phyloP scores from a whole-genome alignment of 2,797 vertebrate genomes.

The Oreonectes daqikongensis region DNA sequence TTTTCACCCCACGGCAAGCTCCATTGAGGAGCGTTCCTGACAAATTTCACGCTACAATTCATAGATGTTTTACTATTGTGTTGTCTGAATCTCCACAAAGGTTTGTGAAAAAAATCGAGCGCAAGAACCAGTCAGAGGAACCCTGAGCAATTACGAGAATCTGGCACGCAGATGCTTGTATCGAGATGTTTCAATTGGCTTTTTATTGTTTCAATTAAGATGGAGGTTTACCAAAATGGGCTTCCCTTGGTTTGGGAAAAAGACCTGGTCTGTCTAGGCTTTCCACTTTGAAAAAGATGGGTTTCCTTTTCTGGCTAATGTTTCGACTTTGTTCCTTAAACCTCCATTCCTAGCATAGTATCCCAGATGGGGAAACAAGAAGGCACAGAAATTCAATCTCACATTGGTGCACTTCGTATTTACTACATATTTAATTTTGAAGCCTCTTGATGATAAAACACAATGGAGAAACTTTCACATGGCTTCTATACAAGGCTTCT shows the following conservation, averaged over 20 bases:
- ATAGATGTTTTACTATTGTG: not conserved
- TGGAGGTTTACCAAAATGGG: constrained; percentile 62
- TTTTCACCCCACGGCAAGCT: constrained; percentile 43
- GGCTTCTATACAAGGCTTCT: not conserved
- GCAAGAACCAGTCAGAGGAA: constrained; percentile 31
- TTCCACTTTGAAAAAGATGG: constrained; percentile 44
- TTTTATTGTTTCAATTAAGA: constrained; percentile 65
- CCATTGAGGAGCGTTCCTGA: constrained; percentile 40
- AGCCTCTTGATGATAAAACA: not conserved
- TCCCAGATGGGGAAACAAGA: not conserved
- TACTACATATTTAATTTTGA: not conserved
- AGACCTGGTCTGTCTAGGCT: constrained; percentile 48
- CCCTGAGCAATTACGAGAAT: constrained; percentile 52
- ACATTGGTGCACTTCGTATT: not conserved
- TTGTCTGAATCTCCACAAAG: not conserved
- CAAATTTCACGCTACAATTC: constrained; percentile 28
- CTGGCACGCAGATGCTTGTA: constrained; percentile 61
- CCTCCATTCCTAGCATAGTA: constrained; percentile 20
- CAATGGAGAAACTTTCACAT: not conserved
- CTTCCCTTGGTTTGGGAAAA: constrained; percentile 62
- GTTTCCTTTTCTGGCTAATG: constrained; percentile 46
- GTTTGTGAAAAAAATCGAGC: not conserved
- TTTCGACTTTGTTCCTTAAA: constrained; percentile 33
- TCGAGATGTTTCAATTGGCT: constrained; percentile 59
- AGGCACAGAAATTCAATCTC: not conserved